Evolutionary conservation across 2,888 invertebrate species (phyloP).

Genomic region (Ypsolopha scabrella): DNA sequence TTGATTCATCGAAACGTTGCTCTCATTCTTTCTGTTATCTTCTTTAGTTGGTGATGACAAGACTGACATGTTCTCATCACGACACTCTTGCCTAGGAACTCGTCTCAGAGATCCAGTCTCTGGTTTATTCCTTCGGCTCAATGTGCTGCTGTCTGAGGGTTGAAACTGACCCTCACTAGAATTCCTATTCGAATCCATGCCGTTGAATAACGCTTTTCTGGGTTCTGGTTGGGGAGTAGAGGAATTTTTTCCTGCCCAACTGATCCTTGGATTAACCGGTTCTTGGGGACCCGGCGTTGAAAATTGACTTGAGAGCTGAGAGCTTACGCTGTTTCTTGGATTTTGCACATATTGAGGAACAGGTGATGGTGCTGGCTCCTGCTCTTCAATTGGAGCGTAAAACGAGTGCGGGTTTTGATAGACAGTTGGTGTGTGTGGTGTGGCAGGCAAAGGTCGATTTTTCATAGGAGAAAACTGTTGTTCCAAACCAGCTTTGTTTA

Average conservation of each 20-base stretch:
- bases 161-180: slow-evolving; percentile 36
- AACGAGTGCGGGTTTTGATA: slow-evolving; percentile 51
- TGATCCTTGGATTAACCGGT: slow-evolving; percentile 58
- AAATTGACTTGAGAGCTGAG: slow-evolving; percentile 58
- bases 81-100: slow-evolving; percentile 38
- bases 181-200: slow-evolving; percentile 36
- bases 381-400: slow-evolving; percentile 67
- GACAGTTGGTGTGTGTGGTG: slow-evolving; percentile 68
- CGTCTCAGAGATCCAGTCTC: slow-evolving; percentile 61
- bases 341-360: slow-evolving; percentile 50
- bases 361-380: slow-evolving; percentile 61
- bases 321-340: slow-evolving; percentile 61
- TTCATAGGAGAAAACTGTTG: slow-evolving; percentile 70
- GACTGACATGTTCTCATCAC: slow-evolving; percentile 27
- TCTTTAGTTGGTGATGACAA: slow-evolving; percentile 43
- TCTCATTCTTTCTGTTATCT: slow-evolving; percentile 44
- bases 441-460: slow-evolving; percentile 74
- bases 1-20: slow-evolving; percentile 42
- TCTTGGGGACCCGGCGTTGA: slow-evolving; percentile 64
- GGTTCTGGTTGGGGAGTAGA: slow-evolving; percentile 59
- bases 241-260: slow-evolving; percentile 63
- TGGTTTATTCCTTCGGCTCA: slow-evolving; percentile 63
- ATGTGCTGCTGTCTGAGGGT: slow-evolving; percentile 42
- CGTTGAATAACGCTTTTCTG: slow-evolving; percentile 43
- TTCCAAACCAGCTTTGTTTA: slow-evolving; percentile 78